Percentiles rank a stretch among this genome's conserved stretches.
These are phyloP conservation scores for Elephantulus edwardii DNA, from an alignment of 2,113 vertebrate species.

Conservation along the genomic window DNA sequence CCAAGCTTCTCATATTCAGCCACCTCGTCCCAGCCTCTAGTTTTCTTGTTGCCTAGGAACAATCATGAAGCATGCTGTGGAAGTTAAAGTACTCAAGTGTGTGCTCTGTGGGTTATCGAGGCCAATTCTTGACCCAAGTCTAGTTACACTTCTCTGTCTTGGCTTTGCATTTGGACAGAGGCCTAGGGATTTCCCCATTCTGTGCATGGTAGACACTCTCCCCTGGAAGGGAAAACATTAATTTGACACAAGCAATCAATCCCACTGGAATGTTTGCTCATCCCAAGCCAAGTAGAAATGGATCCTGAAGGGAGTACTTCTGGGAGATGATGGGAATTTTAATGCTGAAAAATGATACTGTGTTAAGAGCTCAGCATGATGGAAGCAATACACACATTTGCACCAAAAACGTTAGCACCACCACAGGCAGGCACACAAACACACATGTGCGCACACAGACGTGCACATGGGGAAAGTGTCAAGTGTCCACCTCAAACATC, in stretches of 20 bases:
- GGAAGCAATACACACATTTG: constrained; percentile 9
- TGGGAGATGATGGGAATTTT: constrained; percentile 63
- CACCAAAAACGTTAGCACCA: background rate
- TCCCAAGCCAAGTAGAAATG: constrained; percentile 67
- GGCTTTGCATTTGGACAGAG: constrained; percentile 51
- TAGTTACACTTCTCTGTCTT: constrained; percentile 27
- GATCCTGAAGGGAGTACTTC: constrained; percentile 67
- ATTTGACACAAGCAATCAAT: constrained; percentile 75
- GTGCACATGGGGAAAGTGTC: background rate
- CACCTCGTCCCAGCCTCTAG: background rate
- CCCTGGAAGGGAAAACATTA: constrained; percentile 62
- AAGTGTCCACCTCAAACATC: background rate
- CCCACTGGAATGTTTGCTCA: constrained; percentile 67
- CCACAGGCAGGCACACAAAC: background rate
- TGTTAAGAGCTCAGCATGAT: constrained; percentile 39
- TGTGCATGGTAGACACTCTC: constrained; percentile 58
- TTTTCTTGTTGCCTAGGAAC: constrained; percentile 9
- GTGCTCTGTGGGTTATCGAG: constrained; percentile 31
- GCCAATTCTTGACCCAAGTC: constrained; percentile 45
- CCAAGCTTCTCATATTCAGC: background rate
- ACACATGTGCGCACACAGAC: background rate
- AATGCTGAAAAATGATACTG: constrained; percentile 68
- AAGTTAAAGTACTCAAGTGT: constrained; percentile 19
- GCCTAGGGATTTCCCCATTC: constrained; percentile 61
- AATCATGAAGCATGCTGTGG: background rate